A percentile compares a stretch with the other conserved stretches of the same genome.
These are phyloP conservation scores for Ophion ventricosus DNA, from an alignment of 2,888 invertebrate genomes.

Conservation along the genomic window DNA sequence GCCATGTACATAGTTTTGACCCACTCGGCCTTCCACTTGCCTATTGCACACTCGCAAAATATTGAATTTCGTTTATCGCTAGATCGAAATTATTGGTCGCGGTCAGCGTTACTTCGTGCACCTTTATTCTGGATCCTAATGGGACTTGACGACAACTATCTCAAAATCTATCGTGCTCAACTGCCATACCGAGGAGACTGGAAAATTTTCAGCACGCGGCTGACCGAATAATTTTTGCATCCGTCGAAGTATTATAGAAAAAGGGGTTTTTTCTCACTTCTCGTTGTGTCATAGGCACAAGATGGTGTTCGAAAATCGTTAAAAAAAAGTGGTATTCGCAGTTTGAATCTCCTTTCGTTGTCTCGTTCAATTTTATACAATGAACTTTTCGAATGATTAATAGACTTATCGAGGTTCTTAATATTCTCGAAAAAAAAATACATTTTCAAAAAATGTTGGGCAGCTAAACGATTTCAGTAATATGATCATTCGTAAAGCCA, in stretches of 20 bases:
- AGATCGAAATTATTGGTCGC: slow-evolving; percentile 73
- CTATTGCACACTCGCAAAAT: slow-evolving; percentile 74
- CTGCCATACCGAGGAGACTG: background rate
- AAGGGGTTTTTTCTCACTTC: slow-evolving; percentile 1
- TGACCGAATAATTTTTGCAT: background rate
- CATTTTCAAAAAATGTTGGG: background rate
- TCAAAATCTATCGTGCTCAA: slow-evolving; percentile 22
- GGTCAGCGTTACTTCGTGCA: slow-evolving; percentile 44
- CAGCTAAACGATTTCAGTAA: background rate
- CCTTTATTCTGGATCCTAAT: background rate
- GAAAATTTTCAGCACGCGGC: slow-evolving; percentile 19
- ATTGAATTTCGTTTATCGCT: slow-evolving; percentile 80
- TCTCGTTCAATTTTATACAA: background rate
- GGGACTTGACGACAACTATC: slow-evolving; percentile 23
- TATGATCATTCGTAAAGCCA: background rate
- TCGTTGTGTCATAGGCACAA: background rate
- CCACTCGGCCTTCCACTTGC: slow-evolving; percentile 58
- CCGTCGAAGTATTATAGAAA: background rate
- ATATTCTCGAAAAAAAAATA: background rate
- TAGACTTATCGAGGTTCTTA: background rate
- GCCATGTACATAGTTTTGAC: slow-evolving; percentile 17
- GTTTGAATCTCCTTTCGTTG: background rate
- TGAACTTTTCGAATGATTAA: background rate
- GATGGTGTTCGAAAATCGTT: background rate
- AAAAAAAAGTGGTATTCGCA: background rate